Base-by-base conservation (phyloP, 2,888 invertebrate genomes). In the Ichneumon xanthorius region DNA sequence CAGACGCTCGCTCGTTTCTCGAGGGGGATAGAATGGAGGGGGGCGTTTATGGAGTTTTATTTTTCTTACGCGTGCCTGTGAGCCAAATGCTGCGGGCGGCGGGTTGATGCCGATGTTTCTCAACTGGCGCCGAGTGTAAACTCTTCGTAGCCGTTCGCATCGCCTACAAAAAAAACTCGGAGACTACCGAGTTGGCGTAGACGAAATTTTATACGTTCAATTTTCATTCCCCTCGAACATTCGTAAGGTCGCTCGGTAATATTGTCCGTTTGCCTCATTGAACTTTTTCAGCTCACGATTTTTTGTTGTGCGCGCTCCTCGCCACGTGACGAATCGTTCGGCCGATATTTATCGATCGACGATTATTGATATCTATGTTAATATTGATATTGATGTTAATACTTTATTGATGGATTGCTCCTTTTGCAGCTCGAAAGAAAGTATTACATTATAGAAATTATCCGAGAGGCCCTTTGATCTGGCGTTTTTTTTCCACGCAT, bases 111-210 rank as follows among this genome's bases (percentile, higher is more conserved):
- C 58, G 55, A 61, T 61, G 58, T 33, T 37, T 16, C 33, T 45
- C 48, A 33, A 63, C 77, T 37, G 82, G 82, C 82, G 82, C 83
- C 83, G 68, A 73, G 50, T 68, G 53, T 83, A 75, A 83, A 83
- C 79, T 68, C 79, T 79, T 75, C 79, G 71, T 71, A 70, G 70
- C 79, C 63, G 58, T 79, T 75, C 40, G 53, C 72, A n/a, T 79
- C 68, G 63, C 40, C 70, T 70, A 61, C n/a, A 58, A n/a, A 37
- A 80, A 19, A 22, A 33, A 16, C 9, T 30, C 30, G 33, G 67
- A 50, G n/a, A 30, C 11, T 48, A 61, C 16, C 2, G 65, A 53
- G 40, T 40, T 26, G 45, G 53, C 37, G 37, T 19, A 65, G 37
- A 40, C 14, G 65, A 76, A n/a, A 63, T 33, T 45, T 73, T 45